Evolutionary conservation across 1,140 invertebrate genomes (phyloP).

Genomic region (Magallana ariakensis): DNA sequence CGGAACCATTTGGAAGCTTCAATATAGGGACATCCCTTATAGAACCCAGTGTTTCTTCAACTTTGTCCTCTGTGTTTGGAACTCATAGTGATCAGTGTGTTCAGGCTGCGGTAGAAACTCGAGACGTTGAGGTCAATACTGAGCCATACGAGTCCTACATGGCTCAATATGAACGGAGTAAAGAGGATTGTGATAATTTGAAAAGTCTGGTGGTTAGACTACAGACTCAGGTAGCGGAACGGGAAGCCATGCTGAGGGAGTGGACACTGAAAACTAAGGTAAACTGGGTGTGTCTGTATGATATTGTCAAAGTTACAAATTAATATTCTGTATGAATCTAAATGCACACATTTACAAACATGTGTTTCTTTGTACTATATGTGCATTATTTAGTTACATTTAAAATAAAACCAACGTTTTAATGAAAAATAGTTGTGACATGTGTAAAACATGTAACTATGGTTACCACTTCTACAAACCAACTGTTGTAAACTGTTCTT

Average conservation of each 20-base stretch:
- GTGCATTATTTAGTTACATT: too few relatives aligned
- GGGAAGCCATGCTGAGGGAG: constrained; percentile 16
- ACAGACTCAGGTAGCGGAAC: constrained; percentile 48
- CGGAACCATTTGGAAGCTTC: constrained; percentile 32
- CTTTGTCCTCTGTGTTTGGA: constrained; percentile 24
- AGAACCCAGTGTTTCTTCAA: background rate
- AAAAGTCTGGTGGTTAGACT: constrained; percentile 29
- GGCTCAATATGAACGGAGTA: constrained; percentile 45
- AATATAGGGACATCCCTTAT: constrained; percentile 40
- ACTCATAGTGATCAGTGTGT: constrained; percentile 45
- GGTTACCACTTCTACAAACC: too few relatives aligned
- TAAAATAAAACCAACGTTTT: too few relatives aligned
- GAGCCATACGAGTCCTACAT: constrained; percentile 64
- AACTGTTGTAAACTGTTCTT: too few relatives aligned
- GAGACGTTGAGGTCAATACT: constrained; percentile 50
- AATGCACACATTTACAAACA: too few relatives aligned
- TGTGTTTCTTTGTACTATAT: too few relatives aligned
- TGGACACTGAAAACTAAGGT: background rate
- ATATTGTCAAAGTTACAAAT: too few relatives aligned
- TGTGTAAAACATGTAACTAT: too few relatives aligned
- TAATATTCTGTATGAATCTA: too few relatives aligned
- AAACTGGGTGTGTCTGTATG: background rate
- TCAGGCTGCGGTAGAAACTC: constrained; percentile 46
- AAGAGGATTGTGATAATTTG: constrained; percentile 50
- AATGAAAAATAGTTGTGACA: too few relatives aligned